Evolutionary conservation across 2,888 invertebrate species (phyloP).

Genomic region (Cerastis leucographa): DNA sequence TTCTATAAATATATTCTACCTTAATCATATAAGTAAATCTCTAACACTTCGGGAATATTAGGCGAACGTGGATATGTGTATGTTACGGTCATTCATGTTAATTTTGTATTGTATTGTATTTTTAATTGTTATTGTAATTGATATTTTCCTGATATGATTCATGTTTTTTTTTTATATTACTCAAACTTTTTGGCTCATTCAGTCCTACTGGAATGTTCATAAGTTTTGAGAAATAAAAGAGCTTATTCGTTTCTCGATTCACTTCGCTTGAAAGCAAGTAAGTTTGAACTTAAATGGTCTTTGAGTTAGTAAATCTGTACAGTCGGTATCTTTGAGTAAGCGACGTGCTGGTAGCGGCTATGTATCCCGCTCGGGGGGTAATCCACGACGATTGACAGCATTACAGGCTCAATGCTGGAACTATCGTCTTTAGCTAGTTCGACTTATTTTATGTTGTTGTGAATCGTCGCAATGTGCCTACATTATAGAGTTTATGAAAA

Average conservation of each 20-base stretch:
- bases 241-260: background rate
- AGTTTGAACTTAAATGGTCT: background rate
- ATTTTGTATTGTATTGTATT: no score
- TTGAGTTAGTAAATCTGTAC: background rate
- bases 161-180: background rate
- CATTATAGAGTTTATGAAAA: background rate
- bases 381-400: conserved; percentile 2
- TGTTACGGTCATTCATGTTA: background rate
- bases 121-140: no score
- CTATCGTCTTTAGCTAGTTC: background rate
- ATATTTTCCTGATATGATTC: background rate
- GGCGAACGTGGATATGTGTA: background rate
- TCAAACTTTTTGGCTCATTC: background rate
- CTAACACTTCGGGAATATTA: background rate
- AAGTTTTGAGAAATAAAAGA: background rate
- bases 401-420: background rate
- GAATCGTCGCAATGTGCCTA: background rate
- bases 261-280: background rate
- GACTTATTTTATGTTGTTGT: background rate
- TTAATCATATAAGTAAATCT: background rate
- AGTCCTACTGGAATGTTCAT: background rate
- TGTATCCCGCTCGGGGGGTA: conserved; percentile 6
- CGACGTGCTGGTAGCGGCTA: conserved; percentile 10
- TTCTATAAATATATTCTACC: background rate
- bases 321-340: conserved; percentile 6